Conservation (phyloP, 2,797 vertebrate genomes). For the Schizopygopsis malacanthus region DNA sequence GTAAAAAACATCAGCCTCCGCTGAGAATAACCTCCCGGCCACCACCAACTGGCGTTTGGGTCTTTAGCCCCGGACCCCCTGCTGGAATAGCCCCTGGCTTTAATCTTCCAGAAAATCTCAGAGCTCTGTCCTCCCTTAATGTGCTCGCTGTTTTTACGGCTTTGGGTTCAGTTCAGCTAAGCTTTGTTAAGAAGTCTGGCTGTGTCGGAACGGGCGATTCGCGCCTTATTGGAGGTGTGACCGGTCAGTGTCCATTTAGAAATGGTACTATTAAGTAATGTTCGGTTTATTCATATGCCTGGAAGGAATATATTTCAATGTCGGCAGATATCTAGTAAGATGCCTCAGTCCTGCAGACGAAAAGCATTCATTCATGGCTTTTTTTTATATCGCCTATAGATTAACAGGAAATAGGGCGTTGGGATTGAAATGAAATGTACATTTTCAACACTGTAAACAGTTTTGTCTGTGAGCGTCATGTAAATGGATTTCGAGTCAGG, state of each 20-base stretch:
- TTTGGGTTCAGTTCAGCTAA: conserved; percentile 39
- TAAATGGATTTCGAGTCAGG: conserved; percentile 19
- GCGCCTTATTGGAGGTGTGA: conserved; percentile 11
- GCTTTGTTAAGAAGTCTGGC: conserved; percentile 53
- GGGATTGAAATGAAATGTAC: conserved; percentile 32
- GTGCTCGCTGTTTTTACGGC: conserved; percentile 26
- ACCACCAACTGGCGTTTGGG: conserved; percentile 43
- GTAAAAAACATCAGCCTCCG: conserved; percentile 23
- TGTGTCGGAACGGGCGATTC: neutral
- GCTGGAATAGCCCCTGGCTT: conserved; percentile 39
- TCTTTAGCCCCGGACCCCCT: conserved; percentile 46
- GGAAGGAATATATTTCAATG: conserved; percentile 45
- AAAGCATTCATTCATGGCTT: conserved; percentile 19
- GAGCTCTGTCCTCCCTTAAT: conserved; percentile 24
- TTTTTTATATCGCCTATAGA: conserved; percentile 44
- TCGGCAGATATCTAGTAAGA: conserved; percentile 20
- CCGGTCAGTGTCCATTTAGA: conserved; percentile 36
- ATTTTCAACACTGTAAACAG: conserved; percentile 30
- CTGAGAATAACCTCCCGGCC: conserved; percentile 21
- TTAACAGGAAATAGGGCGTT: conserved; percentile 49
- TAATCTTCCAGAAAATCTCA: conserved; percentile 57
- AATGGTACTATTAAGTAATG: conserved; percentile 35
- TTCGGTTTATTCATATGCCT: conserved; percentile 46
- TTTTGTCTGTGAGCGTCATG: neutral
- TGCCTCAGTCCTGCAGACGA: conserved; percentile 25